phyloP scores from a whole-genome alignment of 2,797 vertebrate species.

The Pogoniulus pusillus region DNA sequence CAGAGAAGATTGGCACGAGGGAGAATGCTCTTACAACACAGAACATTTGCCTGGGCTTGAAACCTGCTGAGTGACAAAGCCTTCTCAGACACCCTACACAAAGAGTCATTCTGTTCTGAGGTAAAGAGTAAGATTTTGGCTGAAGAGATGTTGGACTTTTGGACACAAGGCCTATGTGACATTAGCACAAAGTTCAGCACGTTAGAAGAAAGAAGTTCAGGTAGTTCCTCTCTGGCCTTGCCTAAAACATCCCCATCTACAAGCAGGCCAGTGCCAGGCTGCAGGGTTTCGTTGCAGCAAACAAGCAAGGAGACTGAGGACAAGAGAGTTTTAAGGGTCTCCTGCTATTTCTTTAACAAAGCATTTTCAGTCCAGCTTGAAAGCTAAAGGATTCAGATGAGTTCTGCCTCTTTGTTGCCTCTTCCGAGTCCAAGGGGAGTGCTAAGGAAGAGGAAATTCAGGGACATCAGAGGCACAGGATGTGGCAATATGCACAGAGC shows the following conservation, averaged over 20 bases:
- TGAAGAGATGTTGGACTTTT: neutral
- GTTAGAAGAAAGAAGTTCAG: neutral
- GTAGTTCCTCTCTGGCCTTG: neutral
- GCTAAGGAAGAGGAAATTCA: slow-evolving; percentile 18
- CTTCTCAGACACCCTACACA: neutral
- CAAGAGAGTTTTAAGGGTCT: neutral
- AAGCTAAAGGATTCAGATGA: neutral
- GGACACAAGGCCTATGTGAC: fast-evolving
- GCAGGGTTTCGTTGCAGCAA: neutral
- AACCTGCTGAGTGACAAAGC: neutral
- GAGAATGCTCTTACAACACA: neutral
- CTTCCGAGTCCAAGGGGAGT: neutral
- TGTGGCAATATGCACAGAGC: neutral
- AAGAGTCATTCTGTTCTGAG: neutral
- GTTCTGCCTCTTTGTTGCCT: neutral
- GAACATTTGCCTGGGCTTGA: neutral
- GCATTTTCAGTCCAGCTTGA: neutral
- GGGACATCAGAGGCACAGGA: slow-evolving; percentile 2
- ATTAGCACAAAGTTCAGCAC: neutral
- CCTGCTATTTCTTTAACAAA: neutral
- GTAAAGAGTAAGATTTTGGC: neutral
- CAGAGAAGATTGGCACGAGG: neutral
- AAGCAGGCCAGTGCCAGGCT: neutral
- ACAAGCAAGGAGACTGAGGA: fast-evolving
- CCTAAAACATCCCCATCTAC: neutral